Evolutionary conservation across 2,888 invertebrate genomes (phyloP).

Genomic region (Chelonus formosanus): DNA sequence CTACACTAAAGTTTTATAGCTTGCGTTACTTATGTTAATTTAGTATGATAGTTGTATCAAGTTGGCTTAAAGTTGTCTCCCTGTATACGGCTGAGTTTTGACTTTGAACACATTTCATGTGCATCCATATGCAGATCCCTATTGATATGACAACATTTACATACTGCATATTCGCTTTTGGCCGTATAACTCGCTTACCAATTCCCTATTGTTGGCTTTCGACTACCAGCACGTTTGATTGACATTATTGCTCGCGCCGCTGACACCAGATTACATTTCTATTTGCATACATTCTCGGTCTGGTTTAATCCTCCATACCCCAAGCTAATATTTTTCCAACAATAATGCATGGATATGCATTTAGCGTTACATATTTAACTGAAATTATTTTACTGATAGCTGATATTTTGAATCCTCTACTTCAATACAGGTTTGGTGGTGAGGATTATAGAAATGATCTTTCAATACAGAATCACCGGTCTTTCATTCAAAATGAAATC

Average conservation of each 20-base stretch:
- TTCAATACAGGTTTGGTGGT: no score
- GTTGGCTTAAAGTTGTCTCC: slow-evolving; percentile 14
- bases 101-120: slow-evolving; percentile 49
- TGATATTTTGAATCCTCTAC: no score
- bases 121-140: slow-evolving; percentile 65
- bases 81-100: slow-evolving; percentile 5
- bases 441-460: no score
- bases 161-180: slow-evolving; percentile 65
- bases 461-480: no score
- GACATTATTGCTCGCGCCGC: slow-evolving; percentile 65
- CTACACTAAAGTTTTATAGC: no score
- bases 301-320: slow-evolving; percentile 51
- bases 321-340: slow-evolving; percentile 20
- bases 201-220: slow-evolving; percentile 64
- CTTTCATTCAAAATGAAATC: no score
- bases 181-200: slow-evolving; percentile 59
- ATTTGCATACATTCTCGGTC: slow-evolving; percentile 64
- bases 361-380: no score
- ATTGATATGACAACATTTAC: slow-evolving; percentile 66
- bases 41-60: no score
- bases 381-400: no score
- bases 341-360: no score
- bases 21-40: no score
- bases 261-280: slow-evolving; percentile 66
- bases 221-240: slow-evolving; percentile 64